Base-by-base conservation (phyloP, 2,113 vertebrate genomes). In the Triplophysa siluroides region DNA sequence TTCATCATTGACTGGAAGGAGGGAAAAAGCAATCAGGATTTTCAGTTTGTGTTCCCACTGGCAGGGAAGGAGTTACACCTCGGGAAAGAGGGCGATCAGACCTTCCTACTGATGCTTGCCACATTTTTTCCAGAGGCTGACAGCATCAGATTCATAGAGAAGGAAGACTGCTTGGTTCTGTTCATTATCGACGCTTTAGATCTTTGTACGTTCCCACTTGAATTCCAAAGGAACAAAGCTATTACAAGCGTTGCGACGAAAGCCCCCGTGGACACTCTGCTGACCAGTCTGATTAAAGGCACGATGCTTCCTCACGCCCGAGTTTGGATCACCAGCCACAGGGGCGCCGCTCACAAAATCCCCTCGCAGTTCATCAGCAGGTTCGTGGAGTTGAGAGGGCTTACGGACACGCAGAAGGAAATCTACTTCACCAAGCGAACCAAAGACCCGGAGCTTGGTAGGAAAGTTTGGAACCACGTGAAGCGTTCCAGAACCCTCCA, bases 181-280 rank as follows among this genome's bases (percentile, higher is more conserved):
- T 77, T 94, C 64, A 84, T 93, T 21, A 88, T 94, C 82, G 91
- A 93, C 26, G 89, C 83, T 1, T 83, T 91, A 8, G 92, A 94
- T 82, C 84, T 85, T 23, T 91, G 90, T 80, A 77, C 73, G n/a
- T 66, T 68, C 24, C 0, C 67, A 3, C 85, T 94, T 61, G 84
- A 92, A 77, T 93, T 91, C 82, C 11, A 88, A 88, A 86, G 84
- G 16, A 78, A 89, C 56, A 84, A 85, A 0, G 81, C 62, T 0
- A 47, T 93, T 43, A 78, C 33, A 1, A 87, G 88, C 79, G 69
- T 80, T 8, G 0, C 26, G n/a, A 76, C 76, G 1, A 24, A 29
- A 26, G 87, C 90, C 2, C 82, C 80, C 2, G 33, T 78, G 1
- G 87, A 91, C 0, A 76, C 69, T 38, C 78, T 93, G 58, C 69